Percentiles rank a stretch among this genome's conserved stretches.
Conservation (phyloP, 2,113 vertebrate genomes). For the Mus spicilegus region DNA sequence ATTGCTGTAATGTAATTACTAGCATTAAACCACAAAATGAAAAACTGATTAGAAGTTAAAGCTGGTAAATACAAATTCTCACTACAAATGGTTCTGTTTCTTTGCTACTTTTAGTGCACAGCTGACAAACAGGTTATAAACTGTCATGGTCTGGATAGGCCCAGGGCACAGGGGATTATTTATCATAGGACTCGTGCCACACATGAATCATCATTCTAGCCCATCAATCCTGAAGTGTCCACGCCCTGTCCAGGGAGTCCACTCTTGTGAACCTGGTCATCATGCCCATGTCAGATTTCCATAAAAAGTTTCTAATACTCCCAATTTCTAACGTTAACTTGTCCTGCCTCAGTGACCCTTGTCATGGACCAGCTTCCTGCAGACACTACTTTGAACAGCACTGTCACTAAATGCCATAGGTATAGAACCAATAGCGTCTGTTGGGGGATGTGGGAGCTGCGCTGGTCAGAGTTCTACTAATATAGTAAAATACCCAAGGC, state of each 20-base stretch:
- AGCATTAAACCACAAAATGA: not conserved
- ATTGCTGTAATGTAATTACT: not conserved
- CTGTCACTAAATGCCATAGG: not conserved
- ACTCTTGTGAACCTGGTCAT: not conserved
- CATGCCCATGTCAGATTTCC: not conserved
- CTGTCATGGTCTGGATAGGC: no score
- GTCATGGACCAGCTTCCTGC: not conserved
- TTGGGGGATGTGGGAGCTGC: not conserved
- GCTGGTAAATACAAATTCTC: not conserved
- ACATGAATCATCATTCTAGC: not conserved
- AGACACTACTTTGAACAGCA: not conserved
- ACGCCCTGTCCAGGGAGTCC: not conserved
- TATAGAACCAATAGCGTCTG: not conserved
- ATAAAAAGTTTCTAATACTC: not conserved
- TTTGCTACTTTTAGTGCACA: not conserved
- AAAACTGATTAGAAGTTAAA: slow-evolving; percentile 43
- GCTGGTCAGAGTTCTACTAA: not conserved
- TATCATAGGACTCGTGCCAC: no score
- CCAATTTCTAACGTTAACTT: not conserved
- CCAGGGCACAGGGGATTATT: not conserved
- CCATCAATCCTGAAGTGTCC: not conserved
- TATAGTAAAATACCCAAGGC: not conserved
- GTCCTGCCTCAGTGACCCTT: not conserved
- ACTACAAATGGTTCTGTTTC: slow-evolving; percentile 4
- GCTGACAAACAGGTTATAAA: not conserved